Conservation (phyloP, 2,113 vertebrate species). For the Amazona guildingii region DNA sequence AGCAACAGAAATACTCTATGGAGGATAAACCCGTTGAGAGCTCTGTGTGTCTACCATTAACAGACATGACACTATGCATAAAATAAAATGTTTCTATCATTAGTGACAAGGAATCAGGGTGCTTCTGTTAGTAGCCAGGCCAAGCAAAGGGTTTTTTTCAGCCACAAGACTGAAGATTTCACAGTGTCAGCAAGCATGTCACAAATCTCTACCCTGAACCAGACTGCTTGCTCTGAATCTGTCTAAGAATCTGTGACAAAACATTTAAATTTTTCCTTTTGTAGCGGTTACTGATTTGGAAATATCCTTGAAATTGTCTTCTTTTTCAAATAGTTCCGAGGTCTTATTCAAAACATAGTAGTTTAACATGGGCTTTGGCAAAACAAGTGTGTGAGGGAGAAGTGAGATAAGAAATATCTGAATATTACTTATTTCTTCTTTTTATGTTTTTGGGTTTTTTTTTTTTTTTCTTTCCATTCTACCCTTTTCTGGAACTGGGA, state of each 20-base stretch:
- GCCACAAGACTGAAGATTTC: neutral
- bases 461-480: neutral
- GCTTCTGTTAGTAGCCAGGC: neutral
- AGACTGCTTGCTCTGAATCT: constrained; percentile 36
- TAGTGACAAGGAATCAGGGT: neutral
- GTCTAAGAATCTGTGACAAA: neutral
- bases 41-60: neutral
- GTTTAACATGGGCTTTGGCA: neutral
- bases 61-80: neutral
- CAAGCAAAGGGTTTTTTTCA: neutral
- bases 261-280: constrained; percentile 1
- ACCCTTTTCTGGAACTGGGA: neutral
- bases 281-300: neutral
- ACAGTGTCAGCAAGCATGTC: neutral
- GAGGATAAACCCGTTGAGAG: neutral
- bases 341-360: neutral
- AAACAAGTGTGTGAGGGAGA: neutral
- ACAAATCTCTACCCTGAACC: neutral
- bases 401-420: neutral
- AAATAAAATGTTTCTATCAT: neutral
- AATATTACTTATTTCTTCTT: neutral
- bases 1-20: neutral
- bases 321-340: constrained; percentile 1
- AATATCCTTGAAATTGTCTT: neutral
- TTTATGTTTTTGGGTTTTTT: neutral